These are phyloP conservation scores for Limonius californicus DNA, from an alignment of 1,140 invertebrate species.

Conservation along the genomic window DNA sequence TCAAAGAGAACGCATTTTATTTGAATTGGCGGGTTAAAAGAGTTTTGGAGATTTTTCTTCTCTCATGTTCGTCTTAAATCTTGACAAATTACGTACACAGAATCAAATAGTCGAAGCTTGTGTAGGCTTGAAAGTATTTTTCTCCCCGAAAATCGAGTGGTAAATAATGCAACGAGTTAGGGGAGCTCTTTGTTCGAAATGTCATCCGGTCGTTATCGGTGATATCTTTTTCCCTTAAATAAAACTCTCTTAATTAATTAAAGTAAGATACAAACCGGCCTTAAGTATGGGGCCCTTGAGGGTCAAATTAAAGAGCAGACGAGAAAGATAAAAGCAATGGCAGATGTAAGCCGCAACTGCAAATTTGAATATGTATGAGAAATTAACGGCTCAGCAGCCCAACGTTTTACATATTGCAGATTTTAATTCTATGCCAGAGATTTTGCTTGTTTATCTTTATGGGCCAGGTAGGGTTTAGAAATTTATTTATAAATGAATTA, in stretches of 20 bases:
- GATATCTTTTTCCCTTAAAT: background rate
- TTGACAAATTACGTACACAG: background rate
- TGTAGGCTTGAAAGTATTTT: background rate
- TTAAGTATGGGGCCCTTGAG: background rate
- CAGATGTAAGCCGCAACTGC: slow-evolving; percentile 13
- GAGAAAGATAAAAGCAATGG: slow-evolving; percentile 6
- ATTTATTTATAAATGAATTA: slow-evolving; percentile 4
- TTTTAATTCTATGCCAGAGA: slow-evolving; percentile 11
- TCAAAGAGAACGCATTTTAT: too few relatives aligned
- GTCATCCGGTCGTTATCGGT: background rate
- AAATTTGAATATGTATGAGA: slow-evolving; percentile 15
- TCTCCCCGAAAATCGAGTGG: background rate
- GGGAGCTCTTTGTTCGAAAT: background rate
- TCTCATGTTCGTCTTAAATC: background rate
- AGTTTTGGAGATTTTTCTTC: background rate
- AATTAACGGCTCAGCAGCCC: slow-evolving; percentile 9
- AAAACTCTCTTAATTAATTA: background rate
- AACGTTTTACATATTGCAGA: slow-evolving; percentile 15
- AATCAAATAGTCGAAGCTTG: background rate
- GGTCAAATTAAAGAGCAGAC: slow-evolving; percentile 12
- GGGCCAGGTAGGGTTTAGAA: slow-evolving; percentile 8
- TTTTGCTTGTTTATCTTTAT: slow-evolving; percentile 13
- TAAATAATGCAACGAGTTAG: background rate
- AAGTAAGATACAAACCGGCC: background rate
- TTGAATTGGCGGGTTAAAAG: background rate